Base-by-base conservation (phyloP, 2,888 invertebrate species). In the Bimastos eiseni region DNA sequence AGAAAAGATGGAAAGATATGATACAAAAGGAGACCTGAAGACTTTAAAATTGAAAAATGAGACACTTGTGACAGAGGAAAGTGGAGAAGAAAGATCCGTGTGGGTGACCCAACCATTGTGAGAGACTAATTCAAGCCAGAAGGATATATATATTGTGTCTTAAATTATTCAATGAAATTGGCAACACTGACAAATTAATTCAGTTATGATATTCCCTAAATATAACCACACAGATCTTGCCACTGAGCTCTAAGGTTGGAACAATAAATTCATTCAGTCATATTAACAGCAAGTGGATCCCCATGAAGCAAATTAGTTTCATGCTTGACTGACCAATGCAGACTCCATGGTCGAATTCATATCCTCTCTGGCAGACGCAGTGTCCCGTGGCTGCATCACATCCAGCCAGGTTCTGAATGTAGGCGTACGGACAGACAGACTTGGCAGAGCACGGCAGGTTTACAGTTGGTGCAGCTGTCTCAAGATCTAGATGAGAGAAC, bases 311-410 rank as follows among this genome's bases (percentile, higher is more conserved):
- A 70, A 70, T 70, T 70, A 70, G 30, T 70, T 30, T 70, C 70
- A 8, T n/a, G 70, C 30, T 13, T 70, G 70, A 90, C 91, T 90
- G 36, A 92, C 92, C 92, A n/a, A 91, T 83, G 86, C 92, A 92
- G 83, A 91, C 83, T 83, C 90, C 92, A 8, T 70, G 19, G 30
- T 90, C 70, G n/a, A 92, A 34, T 19, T 83, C 86, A 88, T 91
- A 92, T 36, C 92, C 92, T 5, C 92, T 91, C 91, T 92, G 90
- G 91, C 92, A 92, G 55, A 92, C 90, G 70, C 92, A 92, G 21
- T 89, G 89, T 6, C 90, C 89, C 36, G 91, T 90, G 33, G 91
- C 91, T 38, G 91, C 91, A 89, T 92, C 91, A 83, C 92, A 92
- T 24, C 89, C 92, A 33, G 83, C 92, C 36, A 92, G 90, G 89